Conservation (phyloP, 2,113 vertebrate genomes). For the Paraplagusia blochii region DNA sequence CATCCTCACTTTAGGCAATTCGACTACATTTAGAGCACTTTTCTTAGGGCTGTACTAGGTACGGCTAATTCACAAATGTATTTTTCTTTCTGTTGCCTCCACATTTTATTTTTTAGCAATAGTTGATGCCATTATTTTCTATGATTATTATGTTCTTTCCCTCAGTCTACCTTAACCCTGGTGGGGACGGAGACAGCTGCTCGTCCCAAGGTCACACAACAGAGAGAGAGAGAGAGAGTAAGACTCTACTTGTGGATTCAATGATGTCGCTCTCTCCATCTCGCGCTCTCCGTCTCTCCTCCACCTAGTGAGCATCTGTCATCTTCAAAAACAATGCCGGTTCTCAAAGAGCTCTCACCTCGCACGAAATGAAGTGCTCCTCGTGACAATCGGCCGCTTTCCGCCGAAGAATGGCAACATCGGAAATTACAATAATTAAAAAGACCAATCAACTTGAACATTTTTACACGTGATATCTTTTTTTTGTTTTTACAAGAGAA, state of each 20-base stretch:
- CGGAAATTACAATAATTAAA: too few relatives aligned
- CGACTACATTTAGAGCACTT: slow-evolving; percentile 50
- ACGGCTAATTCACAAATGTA: slow-evolving; percentile 64
- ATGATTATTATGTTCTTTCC: slow-evolving; percentile 24
- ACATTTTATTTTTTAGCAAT: background rate
- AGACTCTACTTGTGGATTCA: slow-evolving; percentile 28
- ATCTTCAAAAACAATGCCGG: slow-evolving; percentile 3
- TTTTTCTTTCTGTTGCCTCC: slow-evolving; percentile 1
- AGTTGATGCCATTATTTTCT: slow-evolving; percentile 22
- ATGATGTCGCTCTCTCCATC: slow-evolving; percentile 17
- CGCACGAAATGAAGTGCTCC: too few relatives aligned
- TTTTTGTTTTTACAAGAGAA: too few relatives aligned
- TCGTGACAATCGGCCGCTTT: too few relatives aligned
- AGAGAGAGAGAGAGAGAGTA: too few relatives aligned
- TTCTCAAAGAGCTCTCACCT: background rate
- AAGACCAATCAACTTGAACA: too few relatives aligned
- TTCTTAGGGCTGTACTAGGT: slow-evolving; percentile 44
- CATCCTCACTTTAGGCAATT: slow-evolving; percentile 53
- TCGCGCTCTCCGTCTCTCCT: slow-evolving; percentile 15
- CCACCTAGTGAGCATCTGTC: slow-evolving; percentile 13
- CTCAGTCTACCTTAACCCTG: slow-evolving; percentile 16
- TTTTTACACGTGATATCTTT: too few relatives aligned
- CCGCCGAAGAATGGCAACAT: too few relatives aligned
- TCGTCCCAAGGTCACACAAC: slow-evolving; percentile 51
- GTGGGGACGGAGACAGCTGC: slow-evolving; percentile 16